phyloP scores from a whole-genome alignment of 2,888 invertebrate species.

The Agrilus biguttatus region DNA sequence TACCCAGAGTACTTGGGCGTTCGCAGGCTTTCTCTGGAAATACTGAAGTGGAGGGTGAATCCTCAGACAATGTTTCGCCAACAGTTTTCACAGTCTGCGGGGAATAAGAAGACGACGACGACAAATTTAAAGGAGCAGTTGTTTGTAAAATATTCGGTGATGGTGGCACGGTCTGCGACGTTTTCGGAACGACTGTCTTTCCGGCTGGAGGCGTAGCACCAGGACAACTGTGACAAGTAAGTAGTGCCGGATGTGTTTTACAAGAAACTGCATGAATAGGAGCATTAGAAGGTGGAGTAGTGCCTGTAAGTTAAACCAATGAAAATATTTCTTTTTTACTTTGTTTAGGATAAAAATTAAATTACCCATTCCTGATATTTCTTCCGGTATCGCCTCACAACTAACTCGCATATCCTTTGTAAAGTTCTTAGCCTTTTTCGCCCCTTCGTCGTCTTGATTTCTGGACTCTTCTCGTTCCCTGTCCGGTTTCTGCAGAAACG shows the following conservation, averaged over 20 bases:
- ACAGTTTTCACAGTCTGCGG: conserved; percentile 3
- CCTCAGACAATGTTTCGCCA: conserved; percentile 3
- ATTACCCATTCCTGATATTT: conserved; percentile 46
- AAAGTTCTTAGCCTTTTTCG: conserved; percentile 47
- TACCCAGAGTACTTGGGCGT: conserved; percentile 16
- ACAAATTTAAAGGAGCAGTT: neutral
- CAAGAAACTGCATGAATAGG: conserved; percentile 3
- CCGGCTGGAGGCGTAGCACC: conserved; percentile 29
- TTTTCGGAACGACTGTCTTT: conserved; percentile 18
- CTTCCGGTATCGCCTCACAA: conserved; percentile 84
- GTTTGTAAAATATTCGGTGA: conserved; percentile 25
- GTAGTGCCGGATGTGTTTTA: conserved; percentile 27
- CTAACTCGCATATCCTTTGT: conserved; percentile 68
- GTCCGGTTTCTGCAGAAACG: conserved; percentile 29
- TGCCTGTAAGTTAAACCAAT: conserved; percentile 22
- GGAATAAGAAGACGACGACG: conserved; percentile 6
- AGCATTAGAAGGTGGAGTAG: conserved; percentile 50
- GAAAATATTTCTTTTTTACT: too few species aligned
- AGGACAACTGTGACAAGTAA: conserved; percentile 36
- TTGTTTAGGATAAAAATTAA: too few species aligned
- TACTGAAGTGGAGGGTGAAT: conserved; percentile 7
- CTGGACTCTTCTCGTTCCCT: conserved; percentile 14
- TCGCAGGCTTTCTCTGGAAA: conserved; percentile 13
- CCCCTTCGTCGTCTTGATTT: conserved; percentile 20
- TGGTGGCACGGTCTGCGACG: conserved; percentile 32